Evolutionary conservation across 2,888 invertebrate genomes (phyloP), one percentile per base, ranked within the genome.

Genomic region (Macrostomum cliftonense): DNA sequence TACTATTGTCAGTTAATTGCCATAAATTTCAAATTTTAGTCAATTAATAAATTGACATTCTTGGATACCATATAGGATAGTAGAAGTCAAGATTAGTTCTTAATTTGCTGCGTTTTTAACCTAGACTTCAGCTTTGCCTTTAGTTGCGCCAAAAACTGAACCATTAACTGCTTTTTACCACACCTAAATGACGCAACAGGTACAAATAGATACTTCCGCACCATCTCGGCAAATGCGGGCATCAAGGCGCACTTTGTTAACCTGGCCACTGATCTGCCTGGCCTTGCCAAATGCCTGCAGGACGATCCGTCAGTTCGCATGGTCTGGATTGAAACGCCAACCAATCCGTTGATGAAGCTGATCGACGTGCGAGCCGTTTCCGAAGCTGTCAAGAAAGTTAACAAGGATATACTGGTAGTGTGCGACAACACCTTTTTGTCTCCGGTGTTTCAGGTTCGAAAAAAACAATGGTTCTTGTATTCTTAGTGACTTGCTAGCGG

Each of bases 241-340:
- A 75, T 95, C 19, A 74, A 79, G 58, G 75, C 78, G 9, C 28
- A 28, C 28, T 28, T 28, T 9, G 28, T 28, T 28, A 28, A 28
- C 28, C 28, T 28, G 28, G 28, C 28, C 28, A 28, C 28, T 9
- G 28, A 28, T 9, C 9, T 28, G 28, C 28, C 28, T 4, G 28
- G 28, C 28, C 28, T 28, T 7, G 28, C 28, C 28, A 28, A 28
- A 40, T 17, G 40, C 40, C 9, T 19, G 19, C 40, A 16, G 9
- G 9, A 9, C 28, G 28, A 28, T 9, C 9, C 17, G 14, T n/a
- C 19, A 21, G 44, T 52, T 13, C 57, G 74, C 73, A 64, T 77
- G 66, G 75, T 95, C 39, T 95, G 93, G 91, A 70, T 91, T 53
- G 95, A 95, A 71, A 81, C 84, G 0, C 93, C 93, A 0, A 88